phyloP scores from a whole-genome alignment of 2,797 vertebrate species.

The Gorsachius magnificus region DNA sequence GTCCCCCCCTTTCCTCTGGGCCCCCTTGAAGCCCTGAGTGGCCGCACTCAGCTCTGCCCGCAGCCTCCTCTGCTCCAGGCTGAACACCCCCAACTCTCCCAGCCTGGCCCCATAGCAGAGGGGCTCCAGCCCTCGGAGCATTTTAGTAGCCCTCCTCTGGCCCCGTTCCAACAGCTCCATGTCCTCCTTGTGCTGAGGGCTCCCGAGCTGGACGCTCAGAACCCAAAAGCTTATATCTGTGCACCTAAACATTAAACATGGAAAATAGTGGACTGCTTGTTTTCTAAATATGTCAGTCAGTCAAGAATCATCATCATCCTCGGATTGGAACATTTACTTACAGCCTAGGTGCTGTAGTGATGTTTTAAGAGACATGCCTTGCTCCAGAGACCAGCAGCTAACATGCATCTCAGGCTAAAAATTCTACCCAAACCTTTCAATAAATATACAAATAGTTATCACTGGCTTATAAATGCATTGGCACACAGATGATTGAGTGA shows the following conservation, averaged over 20 bases:
- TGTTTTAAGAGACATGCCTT: not conserved
- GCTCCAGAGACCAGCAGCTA: not conserved
- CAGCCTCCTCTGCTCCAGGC: too few species aligned
- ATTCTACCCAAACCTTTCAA: not conserved
- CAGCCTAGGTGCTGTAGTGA: not conserved
- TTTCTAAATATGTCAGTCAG: not conserved
- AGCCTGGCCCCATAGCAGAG: too few species aligned
- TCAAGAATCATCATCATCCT: not conserved
- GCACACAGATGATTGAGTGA: not conserved
- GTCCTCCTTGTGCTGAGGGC: too few species aligned
- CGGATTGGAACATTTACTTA: not conserved
- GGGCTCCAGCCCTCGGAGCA: too few species aligned
- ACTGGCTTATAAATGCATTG: not conserved
- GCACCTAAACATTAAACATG: not conserved
- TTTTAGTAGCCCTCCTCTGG: too few species aligned
- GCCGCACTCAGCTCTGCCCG: too few species aligned
- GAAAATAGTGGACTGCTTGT: not conserved
- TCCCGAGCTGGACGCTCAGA: not conserved
- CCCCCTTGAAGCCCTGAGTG: too few species aligned
- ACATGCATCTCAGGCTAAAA: not conserved
- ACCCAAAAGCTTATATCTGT: not conserved
- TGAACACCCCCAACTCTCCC: too few species aligned
- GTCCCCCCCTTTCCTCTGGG: too few species aligned
- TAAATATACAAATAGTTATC: not conserved
- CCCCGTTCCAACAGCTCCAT: too few species aligned